Base-by-base conservation (phyloP, 2,797 vertebrate genomes). In the Catamblyrhynchus diadema region DNA sequence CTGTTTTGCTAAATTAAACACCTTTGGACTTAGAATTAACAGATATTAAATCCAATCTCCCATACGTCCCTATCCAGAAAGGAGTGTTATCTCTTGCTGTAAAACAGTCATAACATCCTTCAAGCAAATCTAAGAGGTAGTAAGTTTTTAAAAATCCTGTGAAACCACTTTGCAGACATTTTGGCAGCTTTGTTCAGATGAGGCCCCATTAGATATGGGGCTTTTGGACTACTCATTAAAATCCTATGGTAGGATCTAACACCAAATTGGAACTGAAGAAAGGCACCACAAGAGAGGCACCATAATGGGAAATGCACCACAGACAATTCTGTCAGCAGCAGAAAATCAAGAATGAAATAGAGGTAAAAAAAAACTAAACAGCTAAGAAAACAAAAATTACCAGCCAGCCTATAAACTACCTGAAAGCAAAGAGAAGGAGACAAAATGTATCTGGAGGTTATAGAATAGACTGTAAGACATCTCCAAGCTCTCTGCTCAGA, bases 241-340 rank as follows among this genome's bases (percentile, higher is more conserved):
- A 48, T 16, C 45, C 27, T 69, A 1, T 4, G 3, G 41, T 18
- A 60, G 51, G 42, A 62, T 33, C 44, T 59, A 54, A 69, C 4
- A 35, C 22, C 67, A 27, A 7, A 19, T 7, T 81, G n/a, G 17
- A 61, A n/a, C 23, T 56, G 53, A 59, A 69, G 13, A 37, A 30
- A 59, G 57, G 37, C 9, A 27, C 16, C 3, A 24, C 15, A 24
- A 53, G 45, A 42, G 28, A 70, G 19, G 25, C 30, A 54, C 7
- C 22, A 0, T 3, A n/a, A 61, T 0, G 4, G 20, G 15, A 65
- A 72, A 69, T 3, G 7, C 7, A 50, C 22, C 1, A 7, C 30
- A 41, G 32, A 21, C 24, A 57, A 21, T 53, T n/a, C 48, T 45
- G 12, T 10, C 22, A 10, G 25, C 51, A 66, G 33, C 14, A 57